Percentiles rank a stretch among this genome's conserved stretches.
phyloP scores from a whole-genome alignment of 2,113 vertebrate species.

The Cnemophilus loriae region DNA sequence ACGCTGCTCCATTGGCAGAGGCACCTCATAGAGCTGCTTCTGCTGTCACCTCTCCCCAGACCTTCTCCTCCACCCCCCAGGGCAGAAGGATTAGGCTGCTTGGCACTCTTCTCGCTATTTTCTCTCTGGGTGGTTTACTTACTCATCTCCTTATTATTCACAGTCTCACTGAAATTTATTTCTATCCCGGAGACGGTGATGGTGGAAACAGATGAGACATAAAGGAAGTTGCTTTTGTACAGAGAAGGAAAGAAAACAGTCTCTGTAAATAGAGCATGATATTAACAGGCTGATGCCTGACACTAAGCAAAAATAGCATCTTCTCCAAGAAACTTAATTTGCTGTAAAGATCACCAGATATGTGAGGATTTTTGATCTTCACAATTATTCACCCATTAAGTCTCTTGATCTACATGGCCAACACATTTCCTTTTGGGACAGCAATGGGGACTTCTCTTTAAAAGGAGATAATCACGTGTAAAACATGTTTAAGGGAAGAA shows the following conservation, averaged over 20 bases:
- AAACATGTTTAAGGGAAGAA: background rate
- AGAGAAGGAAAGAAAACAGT: background rate
- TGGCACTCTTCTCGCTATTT: background rate
- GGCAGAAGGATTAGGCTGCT: background rate
- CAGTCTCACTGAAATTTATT: background rate
- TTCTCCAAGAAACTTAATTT: slow-evolving; percentile 17
- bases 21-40: background rate
- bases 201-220: slow-evolving; percentile 35
- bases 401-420: background rate
- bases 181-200: background rate
- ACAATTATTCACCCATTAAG: background rate
- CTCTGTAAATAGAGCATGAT: background rate
- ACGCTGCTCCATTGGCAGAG: background rate
- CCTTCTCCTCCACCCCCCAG: background rate
- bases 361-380: background rate
- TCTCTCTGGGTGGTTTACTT: background rate
- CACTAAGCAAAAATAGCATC: background rate
- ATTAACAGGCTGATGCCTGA: background rate
- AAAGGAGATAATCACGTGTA: background rate
- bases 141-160: background rate
- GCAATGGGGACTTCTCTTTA: background rate
- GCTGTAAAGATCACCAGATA: background rate
- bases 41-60: background rate
- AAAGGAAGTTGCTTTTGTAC: slow-evolving; percentile 31
- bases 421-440: background rate